Percentiles rank a stretch among this genome's conserved stretches.
Evolutionary conservation across 2,888 invertebrate species (phyloP).

Genomic region (Cyrtodaria siliqua): DNA sequence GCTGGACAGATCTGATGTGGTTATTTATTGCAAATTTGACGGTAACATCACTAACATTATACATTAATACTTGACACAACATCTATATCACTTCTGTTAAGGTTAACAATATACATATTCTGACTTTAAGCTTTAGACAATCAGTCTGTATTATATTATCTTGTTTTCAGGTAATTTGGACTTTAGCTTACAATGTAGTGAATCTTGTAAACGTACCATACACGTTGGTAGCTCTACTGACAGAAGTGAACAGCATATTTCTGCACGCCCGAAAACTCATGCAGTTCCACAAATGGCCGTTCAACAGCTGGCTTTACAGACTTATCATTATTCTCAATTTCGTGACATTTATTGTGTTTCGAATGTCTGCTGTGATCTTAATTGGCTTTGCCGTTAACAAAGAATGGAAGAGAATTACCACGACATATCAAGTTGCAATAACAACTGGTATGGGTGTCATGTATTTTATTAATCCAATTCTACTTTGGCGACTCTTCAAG

Average conservation of each 20-base stretch:
- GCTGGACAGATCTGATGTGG: no score
- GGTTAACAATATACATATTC: no score
- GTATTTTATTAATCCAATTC: constrained; percentile 72
- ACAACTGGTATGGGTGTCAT: constrained; percentile 65
- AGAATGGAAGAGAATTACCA: constrained; percentile 59
- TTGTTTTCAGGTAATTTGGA: constrained; percentile 68
- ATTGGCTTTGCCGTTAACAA: constrained; percentile 61
- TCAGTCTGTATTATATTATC: no score
- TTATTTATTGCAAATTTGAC: no score
- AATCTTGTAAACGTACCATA: constrained; percentile 71
- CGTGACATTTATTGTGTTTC: constrained; percentile 74
- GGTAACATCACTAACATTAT: no score
- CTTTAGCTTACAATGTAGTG: constrained; percentile 75
- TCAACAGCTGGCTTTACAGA: constrained; percentile 69
- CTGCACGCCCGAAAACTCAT: constrained; percentile 79
- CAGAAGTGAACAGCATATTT: constrained; percentile 80
- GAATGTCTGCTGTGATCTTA: constrained; percentile 61
- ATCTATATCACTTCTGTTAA: no score
- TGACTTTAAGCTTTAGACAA: no score
- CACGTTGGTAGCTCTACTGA: constrained; percentile 74
- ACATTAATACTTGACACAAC: no score
- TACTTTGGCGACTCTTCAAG: constrained; percentile 76
- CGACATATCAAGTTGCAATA: constrained; percentile 55
- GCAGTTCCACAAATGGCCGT: constrained; percentile 69
- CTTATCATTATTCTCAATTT: constrained; percentile 68